Base-by-base conservation (phyloP, 2,888 invertebrate species). In the Dasypolia templi region DNA sequence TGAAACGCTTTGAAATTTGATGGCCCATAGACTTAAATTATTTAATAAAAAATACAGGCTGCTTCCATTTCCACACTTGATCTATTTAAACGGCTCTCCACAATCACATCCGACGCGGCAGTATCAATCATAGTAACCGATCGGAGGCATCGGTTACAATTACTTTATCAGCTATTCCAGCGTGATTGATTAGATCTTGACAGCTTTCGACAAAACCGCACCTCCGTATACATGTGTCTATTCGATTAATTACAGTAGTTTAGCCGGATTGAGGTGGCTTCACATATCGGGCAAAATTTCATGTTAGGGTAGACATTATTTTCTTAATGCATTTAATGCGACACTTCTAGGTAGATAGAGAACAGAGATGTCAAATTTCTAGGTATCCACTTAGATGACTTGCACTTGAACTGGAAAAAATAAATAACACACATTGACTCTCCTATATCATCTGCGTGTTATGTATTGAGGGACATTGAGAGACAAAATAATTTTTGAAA, bases 121-220 rank as follows among this genome's bases (percentile, higher is more conserved):
- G 4, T 66, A 86, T 86, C 77, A 85, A 86, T 86, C 83, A 83
- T 35, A 56, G 53, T 46, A 75, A 66, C 81, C 79, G 74, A 73
- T 86, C 68, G 35, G 17, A 32, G 62, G 70, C 86, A 86, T 62
- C 79, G 81, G 86, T 69, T 86, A 67, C 82, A 42, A 55, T 65
- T 70, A 73, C 64, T 75, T 75, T 70, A 81, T 56, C n/a, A 67
- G 61, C 29, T 39, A 66, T 56, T 75, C 46, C 62, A 46, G 39
- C 39, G 35, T 77, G 85, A 84, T 80, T 79, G 80, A 77, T 84
- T 69, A 44, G 32, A 63, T 69, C 70, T 69, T 62, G 39, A 66
- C 63, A 72, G 70, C 55, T 82, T 74, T 77, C 29, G 22, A 19
- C 32, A 19, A 17, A 72, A 80, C 67, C 58, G 67, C 63, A 66